Evolutionary conservation across 1,140 invertebrate species (phyloP), one percentile per base, ranked within the genome.

Genomic region (Pseudomyrmex gracilis): DNA sequence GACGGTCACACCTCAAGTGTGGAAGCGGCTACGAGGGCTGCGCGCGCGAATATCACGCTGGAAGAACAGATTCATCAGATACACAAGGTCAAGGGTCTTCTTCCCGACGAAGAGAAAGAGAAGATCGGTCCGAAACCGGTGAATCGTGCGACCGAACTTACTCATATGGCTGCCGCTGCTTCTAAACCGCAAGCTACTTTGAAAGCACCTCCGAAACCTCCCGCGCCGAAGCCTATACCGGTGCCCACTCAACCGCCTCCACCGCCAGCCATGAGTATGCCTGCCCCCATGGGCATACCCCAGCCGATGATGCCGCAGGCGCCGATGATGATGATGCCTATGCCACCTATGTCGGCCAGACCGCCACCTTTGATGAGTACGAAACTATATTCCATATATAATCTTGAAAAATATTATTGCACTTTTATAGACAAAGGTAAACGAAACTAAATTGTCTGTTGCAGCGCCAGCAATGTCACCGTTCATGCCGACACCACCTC

Each of bases 61-160:
- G 98, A 99, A 92, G 98, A 99, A 86, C 98, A 99, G 94, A 99
- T 99, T 91, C 98, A 98, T 93, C 98, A 99, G 93, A 99, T 99
- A 91, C 98, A 99, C 92, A 99, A 98, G 95, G 96, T 98, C 0
- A 99, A 99, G 94, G 98, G 98, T 10, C 94, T 99, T 4, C 93
- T 99, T 74, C 98, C 98, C 0, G 98, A 99, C 92, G 98, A 99
- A 92, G 98, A 99, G 90, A 99, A 99, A 89, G 98, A 99, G 85
- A 98, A 98, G 90, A 98, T 98, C 86, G 97, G 97, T 7, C 97
- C 97, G 0, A 97, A 97, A 92, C 97, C 97, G 1, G 96, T 96
- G 34, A 94, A 91, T 83, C 90, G 94, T 47, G 92, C 92, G 7
- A 78, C 90, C 0, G 94, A 95, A 84, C 63, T 93, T 7, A 90